Evolutionary conservation across 2,888 invertebrate species (phyloP).

Genomic region (Phortica magna): DNA sequence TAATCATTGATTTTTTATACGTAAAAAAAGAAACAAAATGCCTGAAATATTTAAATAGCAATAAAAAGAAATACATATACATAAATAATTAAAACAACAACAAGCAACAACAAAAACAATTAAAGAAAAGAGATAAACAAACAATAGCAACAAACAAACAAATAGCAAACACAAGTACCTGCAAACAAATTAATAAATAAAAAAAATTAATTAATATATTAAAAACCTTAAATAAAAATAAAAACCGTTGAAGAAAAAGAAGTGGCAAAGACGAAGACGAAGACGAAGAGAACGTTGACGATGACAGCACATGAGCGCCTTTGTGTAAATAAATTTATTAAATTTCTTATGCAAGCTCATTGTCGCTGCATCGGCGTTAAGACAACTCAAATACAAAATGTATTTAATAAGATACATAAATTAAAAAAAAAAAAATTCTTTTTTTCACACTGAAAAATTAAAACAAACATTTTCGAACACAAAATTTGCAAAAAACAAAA

Average conservation of each 20-base stretch:
- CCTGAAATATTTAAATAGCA: conserved; percentile 51
- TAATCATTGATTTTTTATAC: conserved; percentile 18
- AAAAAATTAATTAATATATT: conserved; percentile 52
- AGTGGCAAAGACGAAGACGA: conserved; percentile 33
- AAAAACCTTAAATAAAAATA: conserved; percentile 39
- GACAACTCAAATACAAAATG: conserved; percentile 4
- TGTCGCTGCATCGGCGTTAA: not conserved
- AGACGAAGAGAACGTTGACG: not conserved
- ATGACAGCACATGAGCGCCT: conserved; percentile 43
- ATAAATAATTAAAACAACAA: conserved; percentile 34
- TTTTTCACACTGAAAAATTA: not conserved
- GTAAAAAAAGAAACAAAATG: conserved; percentile 49
- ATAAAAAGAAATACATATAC: conserved; percentile 40
- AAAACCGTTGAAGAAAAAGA: conserved; percentile 45
- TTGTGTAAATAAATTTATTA: conserved; percentile 72
- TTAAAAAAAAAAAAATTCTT: not conserved
- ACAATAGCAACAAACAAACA: conserved; percentile 44
- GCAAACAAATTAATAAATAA: conserved; percentile 66
- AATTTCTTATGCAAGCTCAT: conserved; percentile 57
- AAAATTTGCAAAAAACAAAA: conserved; percentile 46
- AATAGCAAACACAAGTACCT: conserved; percentile 78
- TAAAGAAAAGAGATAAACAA: conserved; percentile 65
- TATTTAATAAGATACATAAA: no score
- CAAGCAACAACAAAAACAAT: conserved; percentile 58
- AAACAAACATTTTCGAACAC: conserved; percentile 22